Base-by-base conservation (phyloP, 2,888 invertebrate species). In the Ochropleura plecta region DNA sequence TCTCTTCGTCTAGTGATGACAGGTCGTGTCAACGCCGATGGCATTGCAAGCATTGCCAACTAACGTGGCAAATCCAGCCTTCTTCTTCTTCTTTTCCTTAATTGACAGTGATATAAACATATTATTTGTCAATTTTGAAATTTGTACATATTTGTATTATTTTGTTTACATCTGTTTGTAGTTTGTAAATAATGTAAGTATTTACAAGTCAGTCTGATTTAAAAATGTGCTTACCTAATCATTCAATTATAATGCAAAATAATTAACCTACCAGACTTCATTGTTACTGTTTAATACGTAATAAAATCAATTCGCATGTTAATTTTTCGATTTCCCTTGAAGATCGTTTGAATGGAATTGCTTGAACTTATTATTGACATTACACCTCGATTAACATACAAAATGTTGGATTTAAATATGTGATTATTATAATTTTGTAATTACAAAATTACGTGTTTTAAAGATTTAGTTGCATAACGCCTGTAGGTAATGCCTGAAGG, bases 281-380 rank as follows among this genome's bases (percentile, higher is more conserved):
- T 60, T 76, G 84, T 59, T 30, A 67, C 65, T 70, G 66, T 78
- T 48, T 44, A 69, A 82, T 68, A 57, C 57, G 70, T 81, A 84
- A 86, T 88, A 79, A 89, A 93, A 91, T 90, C 90, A 92, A 92
- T 94, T 89, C 83, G 77, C 64, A 93, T 93, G 92, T 88, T 86
- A 94, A 93, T 93, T 90, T 86, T 91, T 92, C 90, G 91, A 94
- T 94, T 95, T 93, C 92, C 93, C 91, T 92, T 88, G 81, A 73
- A 87, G 82, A 83, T 78, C 74, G 82, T 85, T 92, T 92, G 88
- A 88, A 91, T 91, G 87, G 87, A 76, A 76, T 68, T 75, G 72
- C 51, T 74, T 89, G 90, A 91, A 89, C 89, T 85, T 84, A 30
- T 84, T 79, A 84, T 83, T 85, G 87, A 78, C 82, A 82, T 80